Evolutionary conservation across 2,888 invertebrate genomes (phyloP).

Genomic region (Deilephila elpenor): DNA sequence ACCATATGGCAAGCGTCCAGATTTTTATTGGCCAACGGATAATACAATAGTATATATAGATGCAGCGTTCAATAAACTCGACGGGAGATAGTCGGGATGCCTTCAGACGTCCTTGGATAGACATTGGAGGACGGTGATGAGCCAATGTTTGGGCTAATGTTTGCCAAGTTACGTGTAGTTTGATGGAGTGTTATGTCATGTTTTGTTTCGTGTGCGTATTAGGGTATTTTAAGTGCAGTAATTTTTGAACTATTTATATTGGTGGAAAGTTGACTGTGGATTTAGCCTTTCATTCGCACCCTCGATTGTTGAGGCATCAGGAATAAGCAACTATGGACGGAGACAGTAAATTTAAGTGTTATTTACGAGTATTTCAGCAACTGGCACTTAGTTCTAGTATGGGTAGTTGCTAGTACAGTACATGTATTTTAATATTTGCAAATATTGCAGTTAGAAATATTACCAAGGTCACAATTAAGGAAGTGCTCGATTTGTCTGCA

Average conservation of each 20-base stretch:
- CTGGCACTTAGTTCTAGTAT: too few relatives aligned
- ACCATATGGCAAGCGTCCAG: slow-evolving; percentile 3
- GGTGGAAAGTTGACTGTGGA: too few relatives aligned
- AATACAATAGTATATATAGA: slow-evolving; percentile 27
- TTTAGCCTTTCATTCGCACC: too few relatives aligned
- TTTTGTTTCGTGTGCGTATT: too few relatives aligned
- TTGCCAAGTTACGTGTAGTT: not conserved
- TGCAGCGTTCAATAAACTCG: slow-evolving; percentile 24
- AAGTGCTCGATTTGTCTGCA: slow-evolving; percentile 1
- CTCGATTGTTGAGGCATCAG: too few relatives aligned
- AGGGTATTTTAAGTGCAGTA: too few relatives aligned
- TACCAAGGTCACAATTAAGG: slow-evolving; percentile 13
- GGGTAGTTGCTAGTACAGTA: too few relatives aligned
- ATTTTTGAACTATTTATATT: too few relatives aligned
- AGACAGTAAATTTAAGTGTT: too few relatives aligned
- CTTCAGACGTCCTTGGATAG: not conserved
- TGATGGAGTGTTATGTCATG: not conserved
- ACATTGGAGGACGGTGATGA: not conserved
- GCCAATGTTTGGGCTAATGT: not conserved
- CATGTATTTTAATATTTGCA: not conserved
- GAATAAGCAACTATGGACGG: too few relatives aligned
- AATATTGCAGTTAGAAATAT: not conserved
- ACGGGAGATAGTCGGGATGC: not conserved
- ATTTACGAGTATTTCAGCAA: too few relatives aligned
- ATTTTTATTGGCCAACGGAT: slow-evolving; percentile 22